Conservation (phyloP, 2,113 vertebrate genomes). For the Pseudopipra pipra region DNA sequence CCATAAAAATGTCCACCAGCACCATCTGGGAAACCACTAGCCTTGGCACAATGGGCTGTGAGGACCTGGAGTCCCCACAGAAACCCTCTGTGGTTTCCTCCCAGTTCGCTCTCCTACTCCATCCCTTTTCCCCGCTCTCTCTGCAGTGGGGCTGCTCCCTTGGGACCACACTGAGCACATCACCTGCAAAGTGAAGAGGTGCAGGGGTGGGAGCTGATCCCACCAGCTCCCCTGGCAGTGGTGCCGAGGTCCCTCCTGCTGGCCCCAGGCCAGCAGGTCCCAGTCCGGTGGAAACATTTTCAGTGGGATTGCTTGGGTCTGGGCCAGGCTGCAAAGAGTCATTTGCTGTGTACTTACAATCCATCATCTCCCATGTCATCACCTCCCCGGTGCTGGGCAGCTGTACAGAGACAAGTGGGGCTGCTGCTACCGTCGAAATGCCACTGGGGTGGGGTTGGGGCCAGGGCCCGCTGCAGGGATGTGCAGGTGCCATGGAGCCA, state of each 20-base stretch:
- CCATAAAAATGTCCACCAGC: background rate
- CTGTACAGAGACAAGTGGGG: rapidly evolving
- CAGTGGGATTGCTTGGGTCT: background rate
- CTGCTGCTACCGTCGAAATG: background rate
- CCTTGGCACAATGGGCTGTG: background rate
- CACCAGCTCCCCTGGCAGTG: rapidly evolving
- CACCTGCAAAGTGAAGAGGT: background rate
- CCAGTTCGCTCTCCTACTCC: rapidly evolving
- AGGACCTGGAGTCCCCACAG: background rate
- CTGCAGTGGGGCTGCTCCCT: background rate
- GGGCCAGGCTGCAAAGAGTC: background rate
- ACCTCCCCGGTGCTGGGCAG: background rate
- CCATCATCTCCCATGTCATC: background rate
- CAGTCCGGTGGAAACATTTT: background rate
- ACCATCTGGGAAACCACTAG: background rate
- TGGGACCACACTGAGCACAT: background rate
- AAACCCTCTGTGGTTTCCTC: background rate
- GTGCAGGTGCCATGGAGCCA: rapidly evolving
- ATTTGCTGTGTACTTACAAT: background rate
- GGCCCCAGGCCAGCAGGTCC: rapidly evolving
- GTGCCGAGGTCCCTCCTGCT: background rate
- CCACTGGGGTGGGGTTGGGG: rapidly evolving
- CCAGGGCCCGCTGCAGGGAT: rapidly evolving
- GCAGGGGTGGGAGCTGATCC: background rate
- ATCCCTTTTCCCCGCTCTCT: background rate